Base-by-base conservation (phyloP, 2,888 invertebrate species). In the Yponomeuta malinellus region DNA sequence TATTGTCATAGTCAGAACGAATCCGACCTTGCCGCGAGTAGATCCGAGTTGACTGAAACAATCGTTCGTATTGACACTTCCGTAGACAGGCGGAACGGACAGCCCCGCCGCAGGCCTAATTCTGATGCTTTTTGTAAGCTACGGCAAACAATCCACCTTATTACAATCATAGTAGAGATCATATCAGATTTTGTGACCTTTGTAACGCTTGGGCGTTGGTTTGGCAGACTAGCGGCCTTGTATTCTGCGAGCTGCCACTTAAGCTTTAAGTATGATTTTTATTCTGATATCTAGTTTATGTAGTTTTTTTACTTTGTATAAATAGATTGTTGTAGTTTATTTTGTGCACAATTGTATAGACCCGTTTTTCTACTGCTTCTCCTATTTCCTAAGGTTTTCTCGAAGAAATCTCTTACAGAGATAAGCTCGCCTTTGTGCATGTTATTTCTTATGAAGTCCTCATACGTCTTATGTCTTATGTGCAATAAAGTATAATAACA, bases 21-120 rank as follows among this genome's bases (percentile, higher is more conserved):
- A 59, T 59, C 5, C 52, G 52, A 59, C 52, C 52, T 59, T 59
- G 52, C 52, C 52, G 52, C 1, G 52, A 59, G 52, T 15, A 59
- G 52, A 59, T 59, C 52, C 52, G 52, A 59, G 52, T 59, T 9
- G 52, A 59, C 52, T 59, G 52, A 59, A 59, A 59, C 52, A 59
- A 59, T 59, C 52, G 52, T 15, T 15, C 52, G 52, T 15, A 59
- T 59, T 59, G 52, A 59, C 52, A 59, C 52, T 59, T 59, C 52
- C 52, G 52, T 59, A 59, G 52, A 59, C 52, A 59, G 15, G 52
- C 52, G 52, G 52, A 15, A 59, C 12, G 52, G 52, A 10, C 52
- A 52, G 52, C 10, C 10, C 2, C 52, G 52, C 12, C 12, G 52
- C 52, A 59, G 15, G 52, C 15, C 5, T 6, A 15, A 59, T 59